Conservation (phyloP, 2,113 vertebrate genomes). For the Oreocharis arfaki region DNA sequence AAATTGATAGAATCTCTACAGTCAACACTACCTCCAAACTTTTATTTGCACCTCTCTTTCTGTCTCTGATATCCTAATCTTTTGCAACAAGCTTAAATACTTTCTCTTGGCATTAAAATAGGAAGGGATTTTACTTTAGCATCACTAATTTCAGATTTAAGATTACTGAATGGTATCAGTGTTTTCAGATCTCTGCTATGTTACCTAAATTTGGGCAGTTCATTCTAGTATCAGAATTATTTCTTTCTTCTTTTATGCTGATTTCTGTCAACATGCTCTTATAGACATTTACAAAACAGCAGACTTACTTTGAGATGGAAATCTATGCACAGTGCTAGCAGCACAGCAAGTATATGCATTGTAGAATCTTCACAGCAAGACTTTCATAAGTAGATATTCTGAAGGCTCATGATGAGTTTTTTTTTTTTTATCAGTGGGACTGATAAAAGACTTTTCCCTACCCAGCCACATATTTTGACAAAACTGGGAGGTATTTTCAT, state of each 20-base stretch:
- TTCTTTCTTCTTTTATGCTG: neutral
- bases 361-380: neutral
- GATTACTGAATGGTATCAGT: neutral
- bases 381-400: neutral
- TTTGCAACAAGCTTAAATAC: neutral
- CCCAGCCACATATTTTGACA: neutral
- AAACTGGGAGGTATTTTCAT: neutral
- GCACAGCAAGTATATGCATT: too few relatives aligned
- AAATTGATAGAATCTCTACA: neutral
- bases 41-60: neutral
- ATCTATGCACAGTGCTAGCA: neutral
- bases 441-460: neutral
- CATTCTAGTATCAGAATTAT: neutral
- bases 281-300: neutral
- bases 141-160: neutral
- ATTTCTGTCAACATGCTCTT: neutral
- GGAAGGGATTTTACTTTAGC: neutral
- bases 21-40: neutral
- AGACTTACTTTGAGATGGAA: neutral
- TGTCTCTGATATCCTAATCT: neutral
- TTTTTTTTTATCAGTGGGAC: neutral
- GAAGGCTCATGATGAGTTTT: neutral
- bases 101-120: neutral
- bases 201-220: neutral
- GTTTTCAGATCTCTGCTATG: neutral